Evolutionary conservation across 1,140 invertebrate genomes (phyloP).

Genomic region (Arctopsyche grandis): DNA sequence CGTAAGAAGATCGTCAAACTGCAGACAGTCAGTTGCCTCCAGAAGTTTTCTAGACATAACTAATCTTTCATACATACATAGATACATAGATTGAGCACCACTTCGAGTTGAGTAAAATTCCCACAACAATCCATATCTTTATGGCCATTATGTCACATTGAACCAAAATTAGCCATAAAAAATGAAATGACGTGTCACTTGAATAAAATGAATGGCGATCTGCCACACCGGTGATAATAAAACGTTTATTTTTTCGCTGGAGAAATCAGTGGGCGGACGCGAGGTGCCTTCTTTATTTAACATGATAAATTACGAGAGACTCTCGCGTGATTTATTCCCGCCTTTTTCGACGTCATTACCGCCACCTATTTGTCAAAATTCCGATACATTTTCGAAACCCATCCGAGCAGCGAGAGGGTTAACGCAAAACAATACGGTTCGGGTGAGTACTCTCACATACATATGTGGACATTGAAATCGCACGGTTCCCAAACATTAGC

Average conservation of each 20-base stretch:
- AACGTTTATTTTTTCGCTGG: slow-evolving; percentile 22
- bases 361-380: slow-evolving; percentile 29
- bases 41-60: too few species aligned
- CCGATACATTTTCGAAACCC: not conserved
- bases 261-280: slow-evolving; percentile 32
- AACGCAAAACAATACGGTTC: slow-evolving; percentile 1
- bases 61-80: too few species aligned
- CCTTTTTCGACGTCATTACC: slow-evolving; percentile 21
- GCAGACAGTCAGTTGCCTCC: too few species aligned
- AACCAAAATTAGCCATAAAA: slow-evolving; percentile 2
- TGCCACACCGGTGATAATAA: slow-evolving; percentile 15
- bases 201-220: slow-evolving; percentile 23
- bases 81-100: too few species aligned
- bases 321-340: slow-evolving; percentile 26
- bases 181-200: not conserved
- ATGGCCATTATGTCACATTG: not conserved
- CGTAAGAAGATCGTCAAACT: too few species aligned
- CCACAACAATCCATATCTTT: too few species aligned
- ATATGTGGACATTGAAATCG: not conserved
- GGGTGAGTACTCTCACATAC: too few species aligned
- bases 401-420: not conserved
- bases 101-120: too few species aligned
- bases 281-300: slow-evolving; percentile 32
- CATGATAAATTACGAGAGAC: slow-evolving; percentile 25
- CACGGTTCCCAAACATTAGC: slow-evolving; percentile 13